Percentiles rank a stretch among this genome's conserved stretches.
These are phyloP conservation scores for Struthidea cinerea DNA, from an alignment of 2,113 vertebrate genomes.

Conservation along the genomic window DNA sequence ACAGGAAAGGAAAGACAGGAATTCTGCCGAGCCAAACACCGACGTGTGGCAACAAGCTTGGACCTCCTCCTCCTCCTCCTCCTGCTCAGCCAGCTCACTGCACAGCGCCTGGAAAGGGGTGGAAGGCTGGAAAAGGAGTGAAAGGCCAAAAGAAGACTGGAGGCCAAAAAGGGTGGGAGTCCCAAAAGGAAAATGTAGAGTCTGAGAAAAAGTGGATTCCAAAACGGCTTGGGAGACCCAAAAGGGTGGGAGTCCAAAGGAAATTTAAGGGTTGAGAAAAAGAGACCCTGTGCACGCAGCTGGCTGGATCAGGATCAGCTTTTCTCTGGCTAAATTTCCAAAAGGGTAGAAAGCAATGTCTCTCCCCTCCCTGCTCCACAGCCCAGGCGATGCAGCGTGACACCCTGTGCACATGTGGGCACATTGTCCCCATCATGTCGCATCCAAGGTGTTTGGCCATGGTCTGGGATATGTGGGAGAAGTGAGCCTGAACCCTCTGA, in stretches of 20 bases:
- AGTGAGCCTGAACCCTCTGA: not conserved
- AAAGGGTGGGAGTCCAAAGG: not conserved
- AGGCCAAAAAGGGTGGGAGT: not conserved
- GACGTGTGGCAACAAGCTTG: not conserved
- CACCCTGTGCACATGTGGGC: not conserved
- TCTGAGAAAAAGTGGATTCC: not conserved
- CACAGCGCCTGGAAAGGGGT: not conserved
- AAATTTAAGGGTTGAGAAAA: not conserved
- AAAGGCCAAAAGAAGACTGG: not conserved
- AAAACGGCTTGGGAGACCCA: not conserved
- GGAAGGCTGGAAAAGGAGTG: not conserved
- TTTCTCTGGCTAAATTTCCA: not conserved
- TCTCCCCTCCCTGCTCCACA: not conserved
- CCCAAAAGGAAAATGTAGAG: not conserved
- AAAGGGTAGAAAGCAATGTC: not conserved
- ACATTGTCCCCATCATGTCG: accelerated
- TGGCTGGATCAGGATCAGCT: not conserved
- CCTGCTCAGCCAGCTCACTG: not conserved
- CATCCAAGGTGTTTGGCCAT: not conserved
- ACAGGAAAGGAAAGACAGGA: not conserved
- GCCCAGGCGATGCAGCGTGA: not conserved
- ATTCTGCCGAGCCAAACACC: not conserved
- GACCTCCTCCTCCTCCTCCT: not conserved
- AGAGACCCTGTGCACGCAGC: not conserved
- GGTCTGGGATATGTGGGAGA: not conserved